Evolutionary conservation across 37 sponge, comb jelly and placozoan species (phyloP).

Genomic region (Halichondria panicea): DNA sequence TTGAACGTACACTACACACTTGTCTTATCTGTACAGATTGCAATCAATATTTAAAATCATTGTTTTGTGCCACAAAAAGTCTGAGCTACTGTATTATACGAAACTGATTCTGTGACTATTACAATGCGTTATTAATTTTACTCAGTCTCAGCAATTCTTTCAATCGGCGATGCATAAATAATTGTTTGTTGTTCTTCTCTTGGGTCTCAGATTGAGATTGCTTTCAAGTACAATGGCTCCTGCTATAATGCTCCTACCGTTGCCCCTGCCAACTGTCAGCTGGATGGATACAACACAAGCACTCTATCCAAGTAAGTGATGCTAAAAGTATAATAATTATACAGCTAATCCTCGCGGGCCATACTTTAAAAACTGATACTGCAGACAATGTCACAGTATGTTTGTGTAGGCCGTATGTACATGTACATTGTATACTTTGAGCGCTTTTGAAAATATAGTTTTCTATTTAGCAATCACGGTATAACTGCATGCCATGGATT

Average conservation of each 20-base stretch:
- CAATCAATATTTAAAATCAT: no score
- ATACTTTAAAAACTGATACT: no score
- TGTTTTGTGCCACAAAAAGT: no score
- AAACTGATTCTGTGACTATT: not conserved
- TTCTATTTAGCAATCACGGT: no score
- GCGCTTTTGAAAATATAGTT: no score
- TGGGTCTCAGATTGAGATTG: not conserved
- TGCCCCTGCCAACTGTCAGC: constrained; percentile 9
- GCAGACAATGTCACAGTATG: no score
- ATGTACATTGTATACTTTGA: no score
- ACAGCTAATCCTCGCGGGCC: no score
- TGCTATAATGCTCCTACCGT: constrained; percentile 33
- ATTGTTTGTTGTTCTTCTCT: not conserved
- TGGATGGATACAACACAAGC: constrained; percentile 5
- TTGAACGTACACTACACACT: no score
- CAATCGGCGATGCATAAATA: not conserved
- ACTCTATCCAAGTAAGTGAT: constrained; percentile 1
- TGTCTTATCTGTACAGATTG: no score
- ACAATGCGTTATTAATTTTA: not conserved
- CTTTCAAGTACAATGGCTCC: constrained; percentile 11
- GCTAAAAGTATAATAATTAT: not conserved
- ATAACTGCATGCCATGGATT: not conserved
- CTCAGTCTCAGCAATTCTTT: not conserved
- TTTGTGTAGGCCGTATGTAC: no score
- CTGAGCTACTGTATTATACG: not conserved